phyloP scores from a whole-genome alignment of 1,140 invertebrate genomes.

The Chrysomallon squamiferum region DNA sequence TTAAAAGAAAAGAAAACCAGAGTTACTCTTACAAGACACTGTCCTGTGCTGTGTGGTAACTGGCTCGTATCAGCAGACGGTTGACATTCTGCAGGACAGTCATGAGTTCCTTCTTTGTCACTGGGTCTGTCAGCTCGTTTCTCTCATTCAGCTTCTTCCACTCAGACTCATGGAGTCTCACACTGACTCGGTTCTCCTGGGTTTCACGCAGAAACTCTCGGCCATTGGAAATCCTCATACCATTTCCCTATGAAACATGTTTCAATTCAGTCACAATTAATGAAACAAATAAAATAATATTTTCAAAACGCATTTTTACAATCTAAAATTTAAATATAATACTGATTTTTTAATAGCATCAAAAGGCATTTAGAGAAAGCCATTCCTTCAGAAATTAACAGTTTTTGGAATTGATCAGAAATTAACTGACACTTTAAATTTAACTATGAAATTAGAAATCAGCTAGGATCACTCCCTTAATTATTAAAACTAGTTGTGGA shows the following conservation, averaged over 20 bases:
- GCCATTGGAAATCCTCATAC: constrained; percentile 73
- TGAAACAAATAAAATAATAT: background rate
- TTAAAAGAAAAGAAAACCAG: too few relatives aligned
- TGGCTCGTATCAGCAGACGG: constrained; percentile 83
- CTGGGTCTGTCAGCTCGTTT: constrained; percentile 43
- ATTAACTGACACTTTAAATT: too few relatives aligned
- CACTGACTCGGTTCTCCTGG: constrained; percentile 69
- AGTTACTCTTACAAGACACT: constrained; percentile 47
- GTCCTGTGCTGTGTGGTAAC: constrained; percentile 90
- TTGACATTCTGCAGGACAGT: constrained; percentile 81
- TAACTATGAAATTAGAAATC: too few relatives aligned
- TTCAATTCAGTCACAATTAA: background rate
- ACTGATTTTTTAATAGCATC: too few relatives aligned
- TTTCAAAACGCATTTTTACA: background rate
- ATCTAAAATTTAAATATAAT: too few relatives aligned
- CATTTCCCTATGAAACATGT: constrained; percentile 62
- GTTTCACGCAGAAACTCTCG: constrained; percentile 71
- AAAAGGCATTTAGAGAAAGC: too few relatives aligned
- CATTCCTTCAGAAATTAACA: too few relatives aligned
- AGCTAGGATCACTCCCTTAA: too few relatives aligned
- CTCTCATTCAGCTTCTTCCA: constrained; percentile 45
- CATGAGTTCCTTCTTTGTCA: constrained; percentile 77
- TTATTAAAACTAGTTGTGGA: too few relatives aligned
- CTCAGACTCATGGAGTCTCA: constrained; percentile 66
- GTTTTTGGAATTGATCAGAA: too few relatives aligned